Evolutionary conservation across 2,888 invertebrate species (phyloP).

Genomic region (Hirtodrosophila alboralis): DNA sequence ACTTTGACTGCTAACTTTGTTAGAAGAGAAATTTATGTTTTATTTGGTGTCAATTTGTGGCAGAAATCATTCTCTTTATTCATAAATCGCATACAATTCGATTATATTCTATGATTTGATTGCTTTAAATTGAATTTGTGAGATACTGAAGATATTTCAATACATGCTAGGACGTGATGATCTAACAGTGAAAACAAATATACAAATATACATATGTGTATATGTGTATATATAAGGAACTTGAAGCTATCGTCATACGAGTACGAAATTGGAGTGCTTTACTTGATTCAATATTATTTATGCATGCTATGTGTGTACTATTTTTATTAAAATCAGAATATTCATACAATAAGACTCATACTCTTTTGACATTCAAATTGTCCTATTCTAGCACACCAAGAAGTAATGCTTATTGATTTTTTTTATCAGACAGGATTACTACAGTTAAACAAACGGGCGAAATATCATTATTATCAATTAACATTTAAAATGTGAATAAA

Average conservation of each 20-base stretch:
- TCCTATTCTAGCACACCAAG: no score
- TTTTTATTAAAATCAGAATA: no score
- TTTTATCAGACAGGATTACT: no score
- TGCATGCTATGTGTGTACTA: not conserved
- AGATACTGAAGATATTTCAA: slow-evolving; percentile 56
- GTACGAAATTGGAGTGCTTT: not conserved
- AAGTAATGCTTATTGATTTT: no score
- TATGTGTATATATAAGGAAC: not conserved
- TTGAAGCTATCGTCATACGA: not conserved
- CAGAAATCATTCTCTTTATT: slow-evolving; percentile 67
- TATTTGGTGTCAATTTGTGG: slow-evolving; percentile 72
- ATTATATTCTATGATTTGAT: slow-evolving; percentile 68
- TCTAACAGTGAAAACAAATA: slow-evolving; percentile 31
- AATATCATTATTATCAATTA: no score
- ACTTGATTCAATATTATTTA: not conserved
- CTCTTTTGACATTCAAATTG: no score
- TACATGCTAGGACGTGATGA: slow-evolving; percentile 52
- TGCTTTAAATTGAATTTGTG: slow-evolving; percentile 63
- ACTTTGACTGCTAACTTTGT: slow-evolving; percentile 71
- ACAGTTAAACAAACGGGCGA: no score
- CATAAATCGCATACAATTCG: slow-evolving; percentile 65
- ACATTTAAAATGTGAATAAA: no score
- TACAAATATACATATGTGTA: not conserved
- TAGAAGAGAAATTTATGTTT: slow-evolving; percentile 68
- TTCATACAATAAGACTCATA: no score